Percentiles rank a stretch among this genome's conserved stretches.
These are phyloP conservation scores for Platyrinchus mystaceus DNA, from an alignment of 2,797 vertebrate genomes.

Conservation along the genomic window DNA sequence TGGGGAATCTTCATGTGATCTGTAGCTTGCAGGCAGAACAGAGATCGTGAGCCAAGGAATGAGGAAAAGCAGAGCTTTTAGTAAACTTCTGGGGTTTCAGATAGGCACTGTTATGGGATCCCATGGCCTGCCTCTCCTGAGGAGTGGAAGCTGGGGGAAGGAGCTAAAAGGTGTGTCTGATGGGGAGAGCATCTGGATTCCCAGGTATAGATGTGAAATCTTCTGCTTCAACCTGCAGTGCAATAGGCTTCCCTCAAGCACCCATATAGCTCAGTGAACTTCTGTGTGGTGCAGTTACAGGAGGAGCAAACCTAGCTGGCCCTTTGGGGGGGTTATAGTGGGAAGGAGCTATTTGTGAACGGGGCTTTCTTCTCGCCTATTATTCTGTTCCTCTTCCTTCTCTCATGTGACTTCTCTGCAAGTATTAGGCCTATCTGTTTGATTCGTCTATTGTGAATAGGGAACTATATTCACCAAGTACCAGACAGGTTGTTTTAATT, in stretches of 20 bases:
- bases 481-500: constrained; percentile 61
- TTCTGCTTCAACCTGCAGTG: not conserved
- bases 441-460: constrained; percentile 30
- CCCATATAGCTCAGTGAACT: not conserved
- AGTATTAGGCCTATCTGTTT: constrained; percentile 32
- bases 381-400: not conserved
- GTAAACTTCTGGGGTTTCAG: not conserved
- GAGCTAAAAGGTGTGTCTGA: not conserved
- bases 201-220: not conserved
- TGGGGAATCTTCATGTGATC: not conserved
- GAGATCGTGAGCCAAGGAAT: not conserved
- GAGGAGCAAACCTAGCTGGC: not conserved
- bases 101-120: not conserved
- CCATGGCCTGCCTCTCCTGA: not conserved
- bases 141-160: not conserved
- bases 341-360: not conserved
- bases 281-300: not conserved
- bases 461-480: constrained; percentile 25
- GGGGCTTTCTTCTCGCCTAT: not conserved
- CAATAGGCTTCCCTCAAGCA: not conserved
- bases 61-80: not conserved
- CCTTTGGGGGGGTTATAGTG: accelerated
- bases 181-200: not conserved
- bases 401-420: not conserved
- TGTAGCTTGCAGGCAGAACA: not conserved